Percentiles rank a stretch among this genome's conserved stretches.
Evolutionary conservation across 2,888 invertebrate genomes (phyloP).

Genomic region (Drosophila flavopinicola): DNA sequence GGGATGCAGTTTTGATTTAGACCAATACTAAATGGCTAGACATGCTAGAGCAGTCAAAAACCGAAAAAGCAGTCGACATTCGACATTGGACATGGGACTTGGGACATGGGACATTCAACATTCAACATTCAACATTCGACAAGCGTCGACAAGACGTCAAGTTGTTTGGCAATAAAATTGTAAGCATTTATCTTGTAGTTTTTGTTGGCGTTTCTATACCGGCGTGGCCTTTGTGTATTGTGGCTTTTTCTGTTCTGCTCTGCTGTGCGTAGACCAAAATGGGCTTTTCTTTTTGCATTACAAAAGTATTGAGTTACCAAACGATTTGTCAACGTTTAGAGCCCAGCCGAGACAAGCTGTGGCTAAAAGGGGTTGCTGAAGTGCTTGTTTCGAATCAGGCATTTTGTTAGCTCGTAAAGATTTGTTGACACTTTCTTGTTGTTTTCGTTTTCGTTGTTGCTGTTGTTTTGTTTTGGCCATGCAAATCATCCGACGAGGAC

Average conservation of each 20-base stretch:
- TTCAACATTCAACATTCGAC: slow-evolving; percentile 33
- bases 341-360: slow-evolving; percentile 12
- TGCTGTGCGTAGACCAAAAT: slow-evolving; percentile 70
- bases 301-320: slow-evolving; percentile 78
- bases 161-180: slow-evolving; percentile 79
- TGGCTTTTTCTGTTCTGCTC: slow-evolving; percentile 18
- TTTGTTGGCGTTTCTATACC: slow-evolving; percentile 42
- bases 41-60: slow-evolving; percentile 32
- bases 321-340: slow-evolving; percentile 79
- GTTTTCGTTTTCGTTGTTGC: slow-evolving; percentile 21
- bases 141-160: slow-evolving; percentile 63
- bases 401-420: slow-evolving; percentile 73
- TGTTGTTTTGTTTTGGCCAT: slow-evolving; percentile 29
- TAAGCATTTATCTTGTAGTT: slow-evolving; percentile 77
- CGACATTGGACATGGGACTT: slow-evolving; percentile 24
- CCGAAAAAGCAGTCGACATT: slow-evolving; percentile 11
- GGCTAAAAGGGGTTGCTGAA: slow-evolving; percentile 3
- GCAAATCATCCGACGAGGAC: slow-evolving; percentile 63
- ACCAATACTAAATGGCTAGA: slow-evolving; percentile 44
- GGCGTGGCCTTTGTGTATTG: slow-evolving; percentile 38
- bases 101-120: slow-evolving; percentile 20
- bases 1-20: slow-evolving; percentile 60
- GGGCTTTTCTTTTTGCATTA: slow-evolving; percentile 72
- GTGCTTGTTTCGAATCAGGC: slow-evolving; percentile 35
- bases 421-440: slow-evolving; percentile 71